Evolutionary conservation across 2,888 invertebrate genomes (phyloP).

Genomic region (Kryphioiulus occultus): DNA sequence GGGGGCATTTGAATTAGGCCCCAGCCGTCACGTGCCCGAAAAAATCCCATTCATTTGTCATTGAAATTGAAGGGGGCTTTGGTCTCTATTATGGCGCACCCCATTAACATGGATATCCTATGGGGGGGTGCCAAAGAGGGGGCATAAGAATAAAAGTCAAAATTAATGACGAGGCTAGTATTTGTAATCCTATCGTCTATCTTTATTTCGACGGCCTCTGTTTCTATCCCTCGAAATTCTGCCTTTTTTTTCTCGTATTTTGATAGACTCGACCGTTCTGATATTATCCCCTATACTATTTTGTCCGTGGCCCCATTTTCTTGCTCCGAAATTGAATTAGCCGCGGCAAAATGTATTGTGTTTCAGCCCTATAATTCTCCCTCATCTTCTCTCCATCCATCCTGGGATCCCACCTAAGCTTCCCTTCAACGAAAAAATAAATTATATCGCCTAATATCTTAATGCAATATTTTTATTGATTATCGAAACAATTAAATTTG

Average conservation of each 20-base stretch:
- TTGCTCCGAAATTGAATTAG: constrained; percentile 38
- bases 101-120: constrained; percentile 12
- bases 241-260: neutral
- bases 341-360: constrained; percentile 39
- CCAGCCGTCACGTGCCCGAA: neutral
- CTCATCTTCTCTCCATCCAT: neutral
- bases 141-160: constrained; percentile 25
- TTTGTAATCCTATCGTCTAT: constrained; percentile 41
- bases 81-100: neutral
- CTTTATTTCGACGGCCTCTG: constrained; percentile 17
- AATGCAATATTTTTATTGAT: constrained; percentile 53
- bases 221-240: neutral
- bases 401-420: constrained; percentile 3
- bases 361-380: constrained; percentile 9
- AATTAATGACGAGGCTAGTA: constrained; percentile 1
- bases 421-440: constrained; percentile 45
- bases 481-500: constrained; percentile 52
- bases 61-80: neutral
- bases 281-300: constrained; percentile 40
- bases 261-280: neutral
- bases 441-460: constrained; percentile 52
- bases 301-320: neutral
- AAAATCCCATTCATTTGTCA: constrained; percentile 43
- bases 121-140: constrained; percentile 16
- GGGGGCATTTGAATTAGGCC: neutral